phyloP scores from a whole-genome alignment of 1,140 invertebrate species.

The Saccostrea glomerata region DNA sequence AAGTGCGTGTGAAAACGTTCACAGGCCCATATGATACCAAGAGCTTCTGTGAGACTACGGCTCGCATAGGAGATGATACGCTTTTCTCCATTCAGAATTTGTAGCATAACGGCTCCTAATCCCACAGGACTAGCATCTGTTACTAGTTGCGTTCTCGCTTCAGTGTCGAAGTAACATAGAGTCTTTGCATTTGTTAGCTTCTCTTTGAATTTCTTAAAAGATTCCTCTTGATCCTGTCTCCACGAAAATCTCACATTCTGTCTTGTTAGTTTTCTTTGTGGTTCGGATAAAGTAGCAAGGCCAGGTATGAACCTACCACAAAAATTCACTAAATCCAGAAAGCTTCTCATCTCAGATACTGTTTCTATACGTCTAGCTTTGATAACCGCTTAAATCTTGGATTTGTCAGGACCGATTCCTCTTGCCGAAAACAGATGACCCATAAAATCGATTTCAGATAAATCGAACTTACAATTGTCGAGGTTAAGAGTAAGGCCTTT shows the following conservation, averaged over 20 bases:
- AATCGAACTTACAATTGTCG: background rate
- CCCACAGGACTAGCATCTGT: too few species aligned
- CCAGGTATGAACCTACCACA: conserved; percentile 52
- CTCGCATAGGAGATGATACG: conserved; percentile 61
- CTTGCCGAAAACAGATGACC: too few species aligned
- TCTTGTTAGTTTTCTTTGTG: too few species aligned
- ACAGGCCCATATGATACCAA: conserved; percentile 77
- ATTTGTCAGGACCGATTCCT: too few species aligned
- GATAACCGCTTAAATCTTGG: too few species aligned
- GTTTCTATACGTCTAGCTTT: too few species aligned
- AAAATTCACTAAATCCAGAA: conserved; percentile 61
- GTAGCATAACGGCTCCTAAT: too few species aligned
- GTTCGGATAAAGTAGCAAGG: conserved; percentile 42
- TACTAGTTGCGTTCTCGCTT: too few species aligned
- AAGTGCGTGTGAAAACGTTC: conserved; percentile 78
- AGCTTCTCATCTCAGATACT: too few species aligned
- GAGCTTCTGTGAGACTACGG: conserved; percentile 48
- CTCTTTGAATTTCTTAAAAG: conserved; percentile 35
- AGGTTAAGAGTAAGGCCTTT: background rate
- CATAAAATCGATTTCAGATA: conserved; percentile 6
- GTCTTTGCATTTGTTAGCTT: conserved; percentile 7
- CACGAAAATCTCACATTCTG: too few species aligned
- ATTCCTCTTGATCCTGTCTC: background rate
- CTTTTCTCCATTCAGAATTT: too few species aligned
- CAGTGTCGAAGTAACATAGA: too few species aligned